Percentiles rank a stretch among this genome's conserved stretches.
phyloP scores from a whole-genome alignment of 1,140 invertebrate species.

The Pantala flavescens region DNA sequence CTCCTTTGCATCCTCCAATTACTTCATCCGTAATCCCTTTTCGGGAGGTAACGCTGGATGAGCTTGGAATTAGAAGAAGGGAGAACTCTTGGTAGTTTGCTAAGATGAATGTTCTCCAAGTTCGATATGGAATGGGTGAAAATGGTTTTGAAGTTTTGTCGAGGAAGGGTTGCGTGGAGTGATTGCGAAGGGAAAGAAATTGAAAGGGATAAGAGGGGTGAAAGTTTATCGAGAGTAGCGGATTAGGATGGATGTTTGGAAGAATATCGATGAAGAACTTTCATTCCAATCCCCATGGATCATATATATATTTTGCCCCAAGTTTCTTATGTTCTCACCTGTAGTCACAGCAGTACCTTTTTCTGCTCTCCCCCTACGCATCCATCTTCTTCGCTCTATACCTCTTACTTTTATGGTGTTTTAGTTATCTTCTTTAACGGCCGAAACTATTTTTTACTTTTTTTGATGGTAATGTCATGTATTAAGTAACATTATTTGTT shows the following conservation, averaged over 20 bases:
- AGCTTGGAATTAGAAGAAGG: background rate
- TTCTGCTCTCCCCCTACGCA: too few species aligned
- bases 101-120: background rate
- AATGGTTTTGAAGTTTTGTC: background rate
- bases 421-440: too few species aligned
- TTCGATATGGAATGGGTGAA: slow-evolving; percentile 5
- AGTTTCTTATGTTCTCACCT: background rate
- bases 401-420: too few species aligned
- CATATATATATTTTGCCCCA: background rate
- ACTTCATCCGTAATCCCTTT: background rate
- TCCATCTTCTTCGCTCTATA: too few species aligned
- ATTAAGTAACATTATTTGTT: too few species aligned
- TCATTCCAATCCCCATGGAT: background rate
- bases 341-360: too few species aligned
- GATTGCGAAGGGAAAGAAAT: background rate
- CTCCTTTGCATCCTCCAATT: too few species aligned
- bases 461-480: too few species aligned
- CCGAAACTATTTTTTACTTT: too few species aligned
- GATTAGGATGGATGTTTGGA: background rate
- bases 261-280: background rate
- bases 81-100: background rate
- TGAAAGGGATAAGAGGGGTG: background rate
- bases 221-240: background rate
- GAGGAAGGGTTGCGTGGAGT: background rate
- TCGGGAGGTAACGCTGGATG: background rate